These are phyloP conservation scores for Myrmecophaga tridactyla DNA, from an alignment of 2,113 vertebrate species.

Conservation along the genomic window DNA sequence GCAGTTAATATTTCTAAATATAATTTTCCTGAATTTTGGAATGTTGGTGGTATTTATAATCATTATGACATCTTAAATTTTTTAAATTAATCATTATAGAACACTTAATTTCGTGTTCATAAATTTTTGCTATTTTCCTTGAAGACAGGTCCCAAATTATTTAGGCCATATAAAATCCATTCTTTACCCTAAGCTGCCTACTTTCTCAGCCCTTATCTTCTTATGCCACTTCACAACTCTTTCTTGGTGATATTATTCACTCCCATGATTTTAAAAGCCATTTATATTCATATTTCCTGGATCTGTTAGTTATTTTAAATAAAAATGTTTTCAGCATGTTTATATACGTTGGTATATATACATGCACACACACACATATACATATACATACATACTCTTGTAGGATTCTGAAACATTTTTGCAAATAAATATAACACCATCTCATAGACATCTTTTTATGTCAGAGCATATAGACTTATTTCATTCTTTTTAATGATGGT, in stretches of 20 bases:
- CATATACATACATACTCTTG: too few species aligned
- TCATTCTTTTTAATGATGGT: neutral
- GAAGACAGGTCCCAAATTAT: neutral
- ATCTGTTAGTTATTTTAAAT: neutral
- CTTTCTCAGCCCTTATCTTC: neutral
- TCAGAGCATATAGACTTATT: neutral
- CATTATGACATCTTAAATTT: neutral
- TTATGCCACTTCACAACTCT: neutral
- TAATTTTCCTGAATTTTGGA: neutral
- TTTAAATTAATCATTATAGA: neutral
- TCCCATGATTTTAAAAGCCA: neutral
- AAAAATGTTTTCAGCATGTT: too few species aligned
- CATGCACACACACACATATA: neutral
- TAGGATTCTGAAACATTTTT: neutral
- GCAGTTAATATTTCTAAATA: neutral
- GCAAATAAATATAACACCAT: neutral
- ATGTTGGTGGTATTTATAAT: neutral
- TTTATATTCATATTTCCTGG: neutral
- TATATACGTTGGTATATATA: neutral
- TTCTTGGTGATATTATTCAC: neutral
- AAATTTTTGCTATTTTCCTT: neutral
- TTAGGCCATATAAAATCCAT: neutral
- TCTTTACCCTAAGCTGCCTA: neutral
- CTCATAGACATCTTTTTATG: neutral
- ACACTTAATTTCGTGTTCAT: neutral